phyloP scores from a whole-genome alignment of 2,113 vertebrate genomes.

The Pterocles orientalis region DNA sequence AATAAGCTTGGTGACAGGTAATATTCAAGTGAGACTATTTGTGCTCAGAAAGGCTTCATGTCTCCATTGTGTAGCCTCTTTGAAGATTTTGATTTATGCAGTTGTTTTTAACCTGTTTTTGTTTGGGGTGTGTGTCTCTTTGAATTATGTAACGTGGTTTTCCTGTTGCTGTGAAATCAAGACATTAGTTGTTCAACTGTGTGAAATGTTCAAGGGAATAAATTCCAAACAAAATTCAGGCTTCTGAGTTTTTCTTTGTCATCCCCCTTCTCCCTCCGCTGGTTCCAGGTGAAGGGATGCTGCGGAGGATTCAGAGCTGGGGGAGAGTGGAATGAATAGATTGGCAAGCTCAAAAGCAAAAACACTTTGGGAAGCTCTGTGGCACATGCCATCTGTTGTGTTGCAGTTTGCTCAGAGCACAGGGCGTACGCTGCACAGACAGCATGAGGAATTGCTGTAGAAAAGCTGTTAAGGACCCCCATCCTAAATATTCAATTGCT shows the following conservation, averaged over 20 bases:
- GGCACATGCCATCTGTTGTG: accelerated
- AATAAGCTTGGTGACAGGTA: not conserved
- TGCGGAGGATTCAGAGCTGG: not conserved
- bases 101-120: conserved; percentile 68
- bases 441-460: not conserved
- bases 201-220: conserved; percentile 80
- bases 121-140: conserved; percentile 51
- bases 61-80: conserved; percentile 38
- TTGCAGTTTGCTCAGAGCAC: not conserved
- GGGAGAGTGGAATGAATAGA: not conserved
- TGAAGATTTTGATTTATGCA: conserved; percentile 54
- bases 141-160: conserved; percentile 78
- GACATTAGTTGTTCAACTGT: conserved; percentile 74
- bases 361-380: not conserved
- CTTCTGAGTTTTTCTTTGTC: conserved; percentile 84
- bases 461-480: not conserved
- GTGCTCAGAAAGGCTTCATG: conserved; percentile 59
- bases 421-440: not conserved
- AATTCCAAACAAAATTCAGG: conserved; percentile 79
- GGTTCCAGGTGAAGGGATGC: not conserved
- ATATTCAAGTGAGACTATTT: not conserved
- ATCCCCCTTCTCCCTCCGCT: conserved; percentile 38
- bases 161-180: conserved; percentile 76
- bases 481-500: not conserved
- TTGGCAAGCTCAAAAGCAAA: not conserved